Evolutionary conservation across 2,113 vertebrate species (phyloP), one percentile per base, ranked within the genome.

Genomic region (Leptobrachium ailaonicum): DNA sequence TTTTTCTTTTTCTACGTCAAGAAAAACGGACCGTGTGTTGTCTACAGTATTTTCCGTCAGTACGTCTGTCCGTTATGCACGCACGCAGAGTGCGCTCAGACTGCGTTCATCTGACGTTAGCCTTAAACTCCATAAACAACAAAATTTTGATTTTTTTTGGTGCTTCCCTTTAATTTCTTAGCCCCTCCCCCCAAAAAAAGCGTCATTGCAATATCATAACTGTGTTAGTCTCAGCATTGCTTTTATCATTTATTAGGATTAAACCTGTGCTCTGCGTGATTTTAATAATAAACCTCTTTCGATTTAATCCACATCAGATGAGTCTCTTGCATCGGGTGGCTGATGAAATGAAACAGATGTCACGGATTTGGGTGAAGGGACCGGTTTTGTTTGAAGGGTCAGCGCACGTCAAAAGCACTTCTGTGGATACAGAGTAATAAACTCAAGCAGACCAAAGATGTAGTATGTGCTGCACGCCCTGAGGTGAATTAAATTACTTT

Each of bases 311-410:
- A 42, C 76, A 71, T 63, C 64, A 56, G 63, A 41, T n/a, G 43
- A 45, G 58, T 45, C 53, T 66, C 74, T 67, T 45, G 10, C 41
- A 71, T 14, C 3, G 60, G 68, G 62, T 43, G 42, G 58, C 42
- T 66, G 70, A 66, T 73, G 62, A 73, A 40, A 80, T 32, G 53
- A 71, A 80, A 43, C 77, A 80, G 71, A 80, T 80, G 77, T 71
- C 40, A 5, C 14, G 44, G 42, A 71, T 62, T 71, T 43, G 71
- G 14, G 68, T 66, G 69, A 64, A 42, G 3, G 56, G 2, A 6
- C 11, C 11, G 6, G 3, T 60, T 60, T 13, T 60, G 10, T 60
- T 60, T 11, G 53, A n/a, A 53, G 64, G 69, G 69, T 41, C 54
- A 44, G 66, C 3, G 47, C 32, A 32, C 14, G 11, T 62, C 44